These are phyloP conservation scores for Patella depressa DNA, from an alignment of 2,888 invertebrate genomes.

Conservation along the genomic window DNA sequence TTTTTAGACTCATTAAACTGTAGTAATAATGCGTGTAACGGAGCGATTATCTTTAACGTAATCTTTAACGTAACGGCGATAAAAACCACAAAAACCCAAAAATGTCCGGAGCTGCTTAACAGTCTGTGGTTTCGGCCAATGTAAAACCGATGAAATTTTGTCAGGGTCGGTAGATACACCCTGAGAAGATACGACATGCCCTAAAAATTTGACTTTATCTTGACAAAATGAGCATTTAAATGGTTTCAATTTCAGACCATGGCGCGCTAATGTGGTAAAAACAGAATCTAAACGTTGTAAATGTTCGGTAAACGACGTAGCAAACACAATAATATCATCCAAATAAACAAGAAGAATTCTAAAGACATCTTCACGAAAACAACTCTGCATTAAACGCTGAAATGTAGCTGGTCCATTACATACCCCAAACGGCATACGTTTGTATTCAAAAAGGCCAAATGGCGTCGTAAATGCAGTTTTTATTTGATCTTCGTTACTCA, in stretches of 20 bases:
- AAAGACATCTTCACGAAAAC: slow-evolving; percentile 34
- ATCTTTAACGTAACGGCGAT: no score
- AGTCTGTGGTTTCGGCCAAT: slow-evolving; percentile 23
- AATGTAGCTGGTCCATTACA: slow-evolving; percentile 35
- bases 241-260: slow-evolving; percentile 39
- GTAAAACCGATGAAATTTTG: slow-evolving; percentile 19
- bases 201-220: slow-evolving; percentile 28
- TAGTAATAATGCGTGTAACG: no score
- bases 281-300: no score
- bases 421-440: slow-evolving; percentile 37
- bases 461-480: slow-evolving; percentile 46
- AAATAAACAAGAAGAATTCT: slow-evolving; percentile 34
- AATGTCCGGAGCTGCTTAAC: slow-evolving; percentile 20
- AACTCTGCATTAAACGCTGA: slow-evolving; percentile 34
- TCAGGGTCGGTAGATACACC: slow-evolving; percentile 17
- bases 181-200: slow-evolving; percentile 26
- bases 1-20: not conserved
- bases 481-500: slow-evolving; percentile 38
- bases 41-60: no score
- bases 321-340: slow-evolving; percentile 46
- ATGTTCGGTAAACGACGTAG: no score
- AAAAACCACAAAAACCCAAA: slow-evolving; percentile 36
- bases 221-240: slow-evolving; percentile 36
- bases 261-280: slow-evolving; percentile 30
- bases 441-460: slow-evolving; percentile 39